A percentile compares a stretch with the other conserved stretches of the same genome.
Evolutionary conservation across 2,113 vertebrate species (phyloP).

Genomic region (Mus spicilegus): DNA sequence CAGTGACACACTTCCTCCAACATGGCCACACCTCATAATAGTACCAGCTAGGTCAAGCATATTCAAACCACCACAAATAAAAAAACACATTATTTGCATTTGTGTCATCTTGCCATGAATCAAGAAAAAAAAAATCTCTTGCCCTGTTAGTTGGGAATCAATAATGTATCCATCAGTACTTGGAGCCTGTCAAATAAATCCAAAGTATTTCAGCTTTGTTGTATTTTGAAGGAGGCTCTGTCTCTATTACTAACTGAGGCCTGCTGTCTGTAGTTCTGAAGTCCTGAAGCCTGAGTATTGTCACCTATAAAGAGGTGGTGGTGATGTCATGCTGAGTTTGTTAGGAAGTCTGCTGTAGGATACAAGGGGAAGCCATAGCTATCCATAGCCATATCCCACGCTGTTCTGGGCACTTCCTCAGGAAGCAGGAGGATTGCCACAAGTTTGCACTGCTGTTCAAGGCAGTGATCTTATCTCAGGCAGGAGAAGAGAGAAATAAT

Average conservation of each 20-base stretch:
- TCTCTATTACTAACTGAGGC: not conserved
- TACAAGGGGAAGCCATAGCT: not conserved
- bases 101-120: slow-evolving; percentile 45
- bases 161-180: not conserved
- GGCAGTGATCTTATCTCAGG: not conserved
- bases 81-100: not conserved
- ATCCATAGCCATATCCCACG: not conserved
- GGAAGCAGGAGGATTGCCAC: not conserved
- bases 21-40: no score
- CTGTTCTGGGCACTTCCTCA: not conserved
- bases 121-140: not conserved
- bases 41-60: no score
- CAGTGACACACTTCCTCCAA: no score
- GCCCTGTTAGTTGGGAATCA: not conserved
- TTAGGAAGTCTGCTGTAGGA: not conserved
- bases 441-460: not conserved
- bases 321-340: not conserved
- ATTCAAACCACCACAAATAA: no score
- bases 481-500: not conserved
- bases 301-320: not conserved
- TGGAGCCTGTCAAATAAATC: not conserved
- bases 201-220: slow-evolving; percentile 15
- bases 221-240: not conserved
- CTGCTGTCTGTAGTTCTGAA: not conserved
- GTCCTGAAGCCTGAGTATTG: not conserved